Conservation (phyloP, 2,797 vertebrate genomes). For the Orestias chungarensis region DNA sequence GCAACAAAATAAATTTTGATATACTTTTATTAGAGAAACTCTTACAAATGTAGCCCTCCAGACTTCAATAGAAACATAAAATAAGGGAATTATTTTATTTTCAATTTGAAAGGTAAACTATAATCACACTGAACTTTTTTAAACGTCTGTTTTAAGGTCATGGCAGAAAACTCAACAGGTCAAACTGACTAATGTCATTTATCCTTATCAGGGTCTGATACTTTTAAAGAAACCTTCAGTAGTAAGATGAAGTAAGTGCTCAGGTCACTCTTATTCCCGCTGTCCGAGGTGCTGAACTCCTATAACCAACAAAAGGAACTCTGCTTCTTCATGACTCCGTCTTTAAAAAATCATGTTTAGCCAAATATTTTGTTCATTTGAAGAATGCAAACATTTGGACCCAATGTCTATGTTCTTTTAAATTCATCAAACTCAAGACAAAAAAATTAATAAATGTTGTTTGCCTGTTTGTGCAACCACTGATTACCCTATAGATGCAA, state of each 20-base stretch:
- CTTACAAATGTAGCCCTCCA: background rate
- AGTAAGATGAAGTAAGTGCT: background rate
- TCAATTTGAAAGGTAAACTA: background rate
- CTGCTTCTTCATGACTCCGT: slow-evolving; percentile 17
- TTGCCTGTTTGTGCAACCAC: background rate
- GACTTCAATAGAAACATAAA: background rate
- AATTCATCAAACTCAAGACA: background rate
- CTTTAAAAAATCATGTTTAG: background rate
- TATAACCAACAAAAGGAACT: slow-evolving; percentile 25
- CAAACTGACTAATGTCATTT: background rate
- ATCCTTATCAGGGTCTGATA: slow-evolving; percentile 8
- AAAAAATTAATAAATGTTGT: background rate
- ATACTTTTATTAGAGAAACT: too few relatives aligned
- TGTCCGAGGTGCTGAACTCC: slow-evolving; percentile 71
- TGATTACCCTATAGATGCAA: background rate
- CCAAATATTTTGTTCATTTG: background rate
- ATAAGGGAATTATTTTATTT: background rate
- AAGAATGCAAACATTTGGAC: background rate
- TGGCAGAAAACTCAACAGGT: background rate
- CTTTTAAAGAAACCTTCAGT: slow-evolving; percentile 27
- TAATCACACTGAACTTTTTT: background rate
- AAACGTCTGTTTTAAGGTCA: background rate
- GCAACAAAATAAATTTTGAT: too few relatives aligned
- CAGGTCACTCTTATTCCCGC: slow-evolving; percentile 26
- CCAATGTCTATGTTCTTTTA: background rate